Evolutionary conservation across 2,797 vertebrate species (phyloP).

Genomic region (Dicrostonyx torquatus): DNA sequence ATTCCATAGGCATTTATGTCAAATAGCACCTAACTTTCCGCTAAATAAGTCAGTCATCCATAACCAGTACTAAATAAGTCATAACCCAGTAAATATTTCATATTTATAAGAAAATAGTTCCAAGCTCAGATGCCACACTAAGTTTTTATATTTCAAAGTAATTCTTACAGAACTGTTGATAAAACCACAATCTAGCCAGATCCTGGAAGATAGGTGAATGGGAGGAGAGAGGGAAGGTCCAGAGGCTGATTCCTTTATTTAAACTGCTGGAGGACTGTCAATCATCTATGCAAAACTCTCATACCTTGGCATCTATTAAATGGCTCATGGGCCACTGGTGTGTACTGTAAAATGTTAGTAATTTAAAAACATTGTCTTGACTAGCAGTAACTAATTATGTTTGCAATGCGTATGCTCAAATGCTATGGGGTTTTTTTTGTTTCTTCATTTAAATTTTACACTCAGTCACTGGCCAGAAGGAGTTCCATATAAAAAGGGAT

Average conservation of each 20-base stretch:
- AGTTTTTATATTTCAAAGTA: constrained; percentile 49
- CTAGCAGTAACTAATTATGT: constrained; percentile 18
- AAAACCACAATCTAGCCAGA: constrained; percentile 5
- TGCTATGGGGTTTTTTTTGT: background rate
- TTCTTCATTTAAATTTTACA: constrained; percentile 45
- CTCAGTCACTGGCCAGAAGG: constrained; percentile 28
- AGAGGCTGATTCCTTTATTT: background rate
- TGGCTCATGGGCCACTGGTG: background rate
- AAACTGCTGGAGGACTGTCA: background rate
- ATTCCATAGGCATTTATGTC: background rate
- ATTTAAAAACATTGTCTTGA: constrained; percentile 43
- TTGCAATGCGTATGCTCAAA: background rate
- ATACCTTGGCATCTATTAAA: background rate
- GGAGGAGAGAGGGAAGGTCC: background rate
- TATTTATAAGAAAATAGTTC: background rate
- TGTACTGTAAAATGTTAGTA: constrained; percentile 2
- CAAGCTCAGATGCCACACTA: background rate
- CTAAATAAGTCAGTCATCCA: constrained; percentile 49
- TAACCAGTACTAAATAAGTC: background rate
- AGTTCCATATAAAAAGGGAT: constrained; percentile 46
- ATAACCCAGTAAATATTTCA: constrained; percentile 10
- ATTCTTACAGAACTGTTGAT: background rate
- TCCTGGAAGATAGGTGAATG: background rate
- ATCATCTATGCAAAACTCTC: background rate
- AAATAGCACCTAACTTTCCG: background rate